Evolutionary conservation across 2,888 invertebrate genomes (phyloP), one percentile per base, ranked within the genome.

Genomic region (Callyntrura sp.): DNA sequence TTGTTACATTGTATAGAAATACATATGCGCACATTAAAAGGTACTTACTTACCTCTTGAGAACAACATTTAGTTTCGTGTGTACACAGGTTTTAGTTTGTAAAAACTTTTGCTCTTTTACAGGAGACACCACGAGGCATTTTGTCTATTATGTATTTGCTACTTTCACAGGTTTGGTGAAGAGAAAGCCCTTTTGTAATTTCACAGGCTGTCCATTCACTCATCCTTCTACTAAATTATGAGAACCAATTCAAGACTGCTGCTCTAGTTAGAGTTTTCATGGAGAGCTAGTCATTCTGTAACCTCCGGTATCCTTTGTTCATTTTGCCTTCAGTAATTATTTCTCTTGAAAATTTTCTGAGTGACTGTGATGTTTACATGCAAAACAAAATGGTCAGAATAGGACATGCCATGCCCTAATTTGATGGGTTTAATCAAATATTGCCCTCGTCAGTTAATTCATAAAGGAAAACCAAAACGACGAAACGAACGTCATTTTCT

Each of bases 141-240:
- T 48, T 17, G 73, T n/a, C 20, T 73, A 48, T 35, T 35, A 73
- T 70, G 20, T 43, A 20, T 35, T 12, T 73, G 12, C 17, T 43
- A 45, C 20, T 45, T 70, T 20, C 17, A 28, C 68, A 20, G 0
- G 25, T n/a, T 35, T 43, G 23, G 23, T 48, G 20, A 23, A 23
- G 1, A 57, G 60, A 35, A 57, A 57, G 1, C 57, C 35, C 60
- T 60, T 79, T 79, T 57, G 35, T 57, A 43, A 60, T 79, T 79
- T 76, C 60, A 17, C 57, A 79, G 79, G 79, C 25, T 79, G 35
- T 35, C 35, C 43, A 60, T 60, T 79, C 60, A 57, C 9, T 73
- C 28, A 8, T 9, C 48, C 23, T 12, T 35, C 57, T 9, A 5
- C 6, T 8, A 57, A 79, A 60, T 60, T 79, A 43, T 60, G 60